These are phyloP conservation scores for Germaria angustata DNA, from an alignment of 2,888 invertebrate species.

Conservation along the genomic window DNA sequence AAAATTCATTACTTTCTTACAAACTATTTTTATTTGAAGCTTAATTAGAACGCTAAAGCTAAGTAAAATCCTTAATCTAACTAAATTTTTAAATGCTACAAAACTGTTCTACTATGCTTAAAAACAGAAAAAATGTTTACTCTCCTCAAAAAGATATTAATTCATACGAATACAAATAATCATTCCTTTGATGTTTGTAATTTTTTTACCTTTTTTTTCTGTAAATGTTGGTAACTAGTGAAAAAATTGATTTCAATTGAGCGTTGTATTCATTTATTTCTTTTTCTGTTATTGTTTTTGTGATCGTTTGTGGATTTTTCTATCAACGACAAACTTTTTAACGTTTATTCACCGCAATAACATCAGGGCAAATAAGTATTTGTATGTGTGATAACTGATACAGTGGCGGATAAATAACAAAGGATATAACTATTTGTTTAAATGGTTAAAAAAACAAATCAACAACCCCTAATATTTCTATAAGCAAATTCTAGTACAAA, in stretches of 20 bases:
- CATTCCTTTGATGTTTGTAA: neutral
- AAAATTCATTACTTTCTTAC: no score
- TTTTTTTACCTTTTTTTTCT: neutral
- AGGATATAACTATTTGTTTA: no score
- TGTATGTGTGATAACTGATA: neutral
- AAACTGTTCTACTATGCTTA: no score
- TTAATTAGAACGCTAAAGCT: no score
- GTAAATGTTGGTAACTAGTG: conserved; percentile 36
- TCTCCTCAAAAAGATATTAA: neutral
- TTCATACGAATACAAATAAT: neutral
- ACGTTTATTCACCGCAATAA: neutral
- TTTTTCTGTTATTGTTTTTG: neutral
- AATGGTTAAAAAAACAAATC: no score
- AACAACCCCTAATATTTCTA: no score
- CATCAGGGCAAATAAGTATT: neutral
- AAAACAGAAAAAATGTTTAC: no score
- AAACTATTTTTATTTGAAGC: no score
- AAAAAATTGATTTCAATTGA: conserved; percentile 57
- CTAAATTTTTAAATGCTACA: no score
- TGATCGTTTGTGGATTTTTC: conserved; percentile 25
- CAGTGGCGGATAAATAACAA: neutral
- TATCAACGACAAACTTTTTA: conserved; percentile 35
- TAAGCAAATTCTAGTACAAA: no score
- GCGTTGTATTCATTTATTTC: conserved; percentile 19
- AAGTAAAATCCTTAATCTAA: no score